phyloP scores from a whole-genome alignment of 2,888 invertebrate species.

The Dilophus febrilis region DNA sequence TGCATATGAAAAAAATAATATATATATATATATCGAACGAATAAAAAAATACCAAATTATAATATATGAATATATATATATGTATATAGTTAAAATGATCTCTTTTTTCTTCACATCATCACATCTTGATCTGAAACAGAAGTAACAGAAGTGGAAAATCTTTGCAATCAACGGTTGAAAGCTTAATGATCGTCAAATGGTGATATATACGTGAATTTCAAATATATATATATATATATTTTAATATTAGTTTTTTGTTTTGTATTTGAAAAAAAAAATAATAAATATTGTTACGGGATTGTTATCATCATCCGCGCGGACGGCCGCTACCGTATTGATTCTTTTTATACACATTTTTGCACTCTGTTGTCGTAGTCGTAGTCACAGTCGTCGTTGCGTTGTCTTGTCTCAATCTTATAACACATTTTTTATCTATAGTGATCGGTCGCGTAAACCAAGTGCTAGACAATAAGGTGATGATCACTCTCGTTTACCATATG shows the following conservation, averaged over 20 bases:
- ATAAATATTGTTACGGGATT: no score
- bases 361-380: not conserved
- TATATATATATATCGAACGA: no score
- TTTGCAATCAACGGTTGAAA: conserved; percentile 22
- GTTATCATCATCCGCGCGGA: no score
- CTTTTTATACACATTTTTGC: no score
- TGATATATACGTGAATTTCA: conserved; percentile 15
- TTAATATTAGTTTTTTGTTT: no score
- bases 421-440: not conserved
- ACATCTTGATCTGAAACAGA: not conserved
- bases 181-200: conserved; percentile 24
- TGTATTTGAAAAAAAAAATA: no score
- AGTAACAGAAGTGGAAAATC: conserved; percentile 12
- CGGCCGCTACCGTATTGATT: no score
- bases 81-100: no score
- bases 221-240: no score
- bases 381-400: conserved; percentile 4
- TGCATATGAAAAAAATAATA: not conserved
- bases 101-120: not conserved
- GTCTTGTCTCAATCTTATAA: not conserved
- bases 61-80: no score
- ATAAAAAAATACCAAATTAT: not conserved
- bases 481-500: conserved; percentile 7
- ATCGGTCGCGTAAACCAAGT: conserved; percentile 12
- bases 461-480: conserved; percentile 20